Conservation (phyloP, 2,888 invertebrate species). For the Drosophila incognita region DNA sequence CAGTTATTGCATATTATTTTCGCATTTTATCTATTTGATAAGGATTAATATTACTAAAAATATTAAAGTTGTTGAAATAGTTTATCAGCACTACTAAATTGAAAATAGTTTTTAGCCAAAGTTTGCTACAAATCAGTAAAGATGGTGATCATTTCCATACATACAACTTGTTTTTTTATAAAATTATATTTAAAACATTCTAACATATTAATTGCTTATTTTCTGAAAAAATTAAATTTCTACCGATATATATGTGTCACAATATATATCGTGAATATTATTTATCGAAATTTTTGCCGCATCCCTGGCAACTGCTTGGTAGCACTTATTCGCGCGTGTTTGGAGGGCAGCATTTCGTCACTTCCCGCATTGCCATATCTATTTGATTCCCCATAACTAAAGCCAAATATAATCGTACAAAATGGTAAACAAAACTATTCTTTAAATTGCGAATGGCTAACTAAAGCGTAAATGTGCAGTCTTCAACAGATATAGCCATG, state of each 20-base stretch:
- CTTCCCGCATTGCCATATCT: constrained; percentile 49
- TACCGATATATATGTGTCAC: not conserved
- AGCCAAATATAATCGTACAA: constrained; percentile 27
- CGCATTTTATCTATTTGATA: not conserved
- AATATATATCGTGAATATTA: not conserved
- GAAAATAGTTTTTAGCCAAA: not conserved
- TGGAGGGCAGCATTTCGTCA: constrained; percentile 61
- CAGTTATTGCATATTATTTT: not conserved
- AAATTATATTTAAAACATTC: no score
- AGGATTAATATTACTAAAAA: no score
- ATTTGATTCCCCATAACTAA: constrained; percentile 18
- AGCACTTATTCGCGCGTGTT: constrained; percentile 66
- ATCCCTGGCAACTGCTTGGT: constrained; percentile 34
- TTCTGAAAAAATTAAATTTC: not conserved
- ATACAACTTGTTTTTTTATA: not conserved
- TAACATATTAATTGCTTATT: not conserved
- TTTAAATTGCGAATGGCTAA: not conserved
- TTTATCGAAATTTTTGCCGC: constrained; percentile 24
- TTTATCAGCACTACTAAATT: not conserved
- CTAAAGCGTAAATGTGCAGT: constrained; percentile 41
- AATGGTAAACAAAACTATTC: constrained; percentile 33
- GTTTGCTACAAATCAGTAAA: not conserved
- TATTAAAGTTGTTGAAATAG: not conserved
- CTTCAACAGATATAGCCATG: constrained; percentile 81
- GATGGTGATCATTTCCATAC: not conserved